Evolutionary conservation across 2,113 vertebrate species (phyloP).

Genomic region (Crotalus tigris): DNA sequence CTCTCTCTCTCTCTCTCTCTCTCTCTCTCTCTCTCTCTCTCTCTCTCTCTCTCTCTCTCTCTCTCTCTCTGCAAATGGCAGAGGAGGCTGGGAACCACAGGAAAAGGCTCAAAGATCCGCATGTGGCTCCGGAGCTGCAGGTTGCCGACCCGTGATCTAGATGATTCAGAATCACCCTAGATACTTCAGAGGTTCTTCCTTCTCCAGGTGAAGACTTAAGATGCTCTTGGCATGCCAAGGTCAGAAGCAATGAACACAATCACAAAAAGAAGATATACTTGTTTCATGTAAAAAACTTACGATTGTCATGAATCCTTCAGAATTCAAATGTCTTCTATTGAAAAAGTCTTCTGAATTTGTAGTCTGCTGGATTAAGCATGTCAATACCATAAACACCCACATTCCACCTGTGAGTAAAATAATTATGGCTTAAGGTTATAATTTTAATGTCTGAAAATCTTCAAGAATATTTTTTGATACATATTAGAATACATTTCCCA

Average conservation of each 20-base stretch:
- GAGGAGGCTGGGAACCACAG: too few relatives aligned
- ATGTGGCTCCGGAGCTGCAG: too few relatives aligned
- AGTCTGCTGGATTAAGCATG: not conserved
- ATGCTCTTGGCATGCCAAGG: not conserved
- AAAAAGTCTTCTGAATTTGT: not conserved
- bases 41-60: too few relatives aligned
- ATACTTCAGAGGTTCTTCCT: not conserved
- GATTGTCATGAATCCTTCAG: not conserved
- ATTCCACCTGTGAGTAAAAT: not conserved
- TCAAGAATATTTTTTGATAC: not conserved
- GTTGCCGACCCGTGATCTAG: not conserved
- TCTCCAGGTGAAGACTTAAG: not conserved
- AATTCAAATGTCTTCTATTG: constrained; percentile 1
- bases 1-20: too few relatives aligned
- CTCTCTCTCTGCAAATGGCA: too few relatives aligned
- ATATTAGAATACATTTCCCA: not conserved
- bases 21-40: too few relatives aligned
- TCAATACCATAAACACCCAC: not conserved
- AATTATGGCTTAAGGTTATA: not conserved
- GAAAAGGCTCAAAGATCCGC: too few relatives aligned
- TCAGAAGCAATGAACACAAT: not conserved
- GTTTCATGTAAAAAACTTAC: not conserved
- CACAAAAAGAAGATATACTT: not conserved
- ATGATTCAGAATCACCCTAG: not conserved
- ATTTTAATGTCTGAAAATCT: not conserved